These are phyloP conservation scores for Typhlichthys subterraneus DNA, from an alignment of 2,797 vertebrate species.

Conservation along the genomic window DNA sequence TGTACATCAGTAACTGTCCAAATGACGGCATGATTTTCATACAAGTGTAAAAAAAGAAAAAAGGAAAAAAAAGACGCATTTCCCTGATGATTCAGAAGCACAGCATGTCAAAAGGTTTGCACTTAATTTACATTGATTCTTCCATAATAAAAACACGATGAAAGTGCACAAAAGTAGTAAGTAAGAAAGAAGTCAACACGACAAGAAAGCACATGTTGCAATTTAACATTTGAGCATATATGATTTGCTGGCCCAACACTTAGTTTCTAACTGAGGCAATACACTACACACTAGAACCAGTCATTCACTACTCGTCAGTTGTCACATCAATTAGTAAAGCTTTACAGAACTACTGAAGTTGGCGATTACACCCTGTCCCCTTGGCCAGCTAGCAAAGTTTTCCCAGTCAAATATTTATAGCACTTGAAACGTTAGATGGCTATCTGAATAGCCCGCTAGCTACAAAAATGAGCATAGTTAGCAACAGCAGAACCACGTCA, in stretches of 20 bases:
- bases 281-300: constrained; percentile 7
- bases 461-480: constrained; percentile 28
- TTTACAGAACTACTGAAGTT: constrained; percentile 44
- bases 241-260: background rate
- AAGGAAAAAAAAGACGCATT: background rate
- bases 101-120: background rate
- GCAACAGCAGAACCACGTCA: constrained; percentile 10
- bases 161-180: too few relatives aligned
- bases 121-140: background rate
- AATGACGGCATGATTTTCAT: background rate
- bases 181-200: background rate
- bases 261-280: constrained; percentile 7
- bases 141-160: too few relatives aligned
- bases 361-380: constrained; percentile 59
- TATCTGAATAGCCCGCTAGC: constrained; percentile 51
- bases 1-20: constrained; percentile 1
- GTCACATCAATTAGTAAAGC: constrained; percentile 20
- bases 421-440: constrained; percentile 74
- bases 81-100: background rate
- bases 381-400: constrained; percentile 58
- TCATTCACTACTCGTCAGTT: constrained; percentile 12
- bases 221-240: background rate
- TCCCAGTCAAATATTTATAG: constrained; percentile 79
- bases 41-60: too few relatives aligned
- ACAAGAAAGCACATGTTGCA: background rate